Base-by-base conservation (phyloP, 2,113 vertebrate species). In the Thinocorus orbignyianus region DNA sequence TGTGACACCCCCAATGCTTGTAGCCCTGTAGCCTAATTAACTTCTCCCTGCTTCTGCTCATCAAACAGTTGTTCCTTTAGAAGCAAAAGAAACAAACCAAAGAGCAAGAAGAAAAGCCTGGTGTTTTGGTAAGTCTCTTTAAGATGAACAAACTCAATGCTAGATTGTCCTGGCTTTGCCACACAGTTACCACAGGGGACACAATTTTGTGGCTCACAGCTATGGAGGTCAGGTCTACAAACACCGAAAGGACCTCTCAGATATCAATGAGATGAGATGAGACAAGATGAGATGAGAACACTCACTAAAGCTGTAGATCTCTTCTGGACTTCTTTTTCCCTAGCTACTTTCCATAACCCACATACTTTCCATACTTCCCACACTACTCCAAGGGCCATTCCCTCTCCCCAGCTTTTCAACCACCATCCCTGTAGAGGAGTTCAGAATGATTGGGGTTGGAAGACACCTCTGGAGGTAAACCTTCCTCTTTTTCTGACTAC, bases 391-490 rank as follows among this genome's bases (percentile, higher is more conserved):
- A 65, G 23, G 13, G 9, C 19, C 8, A 7, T 37, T 9, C 4
- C 30, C 13, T 70, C 37, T 41, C 22, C 9, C 1, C 7, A 0
- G 1, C 6, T 33, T 6, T 1, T 19, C 31, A 33, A 9, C 14
- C 15, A 55, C 19, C 20, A 66, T 17, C 23, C 11, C 11, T 54
- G 9, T 19, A 41, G 31, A 33, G 5, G 31, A 33, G 5, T 13
- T 68, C 31, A 24, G 55, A 74, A 57, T 7, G 11, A 23, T 1
- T 68, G 48, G 66, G 13, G 3, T 16, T 71, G 76, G 37, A 83
- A 76, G 20, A 76, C 10, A 68, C 5, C 20, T 58, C 24, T 72
- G 42, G 24, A 66, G 5, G 12, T 48, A 28, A 61, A 65, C 3
- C 16, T 24, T 44, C 19, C 3, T 66, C 16, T 82, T 52, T 83